phyloP scores from a whole-genome alignment of 2,888 invertebrate genomes.

The Drosophila greeni region DNA sequence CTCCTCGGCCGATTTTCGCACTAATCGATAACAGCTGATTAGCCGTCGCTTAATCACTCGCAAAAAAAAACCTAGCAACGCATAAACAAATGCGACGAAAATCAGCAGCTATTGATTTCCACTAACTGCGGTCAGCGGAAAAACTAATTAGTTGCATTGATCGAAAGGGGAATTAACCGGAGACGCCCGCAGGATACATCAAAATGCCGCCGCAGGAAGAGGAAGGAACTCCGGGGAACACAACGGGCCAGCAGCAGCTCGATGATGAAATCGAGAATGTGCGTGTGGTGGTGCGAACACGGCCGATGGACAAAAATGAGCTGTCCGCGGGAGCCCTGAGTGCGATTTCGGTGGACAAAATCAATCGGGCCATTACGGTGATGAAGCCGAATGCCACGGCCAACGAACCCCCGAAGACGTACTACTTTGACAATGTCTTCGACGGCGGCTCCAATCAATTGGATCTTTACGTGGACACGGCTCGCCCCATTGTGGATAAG shows the following conservation, averaged over 20 bases:
- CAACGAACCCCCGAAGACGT: conserved; percentile 90
- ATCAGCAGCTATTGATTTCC: conserved; percentile 34
- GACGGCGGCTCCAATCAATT: conserved; percentile 88
- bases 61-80: conserved; percentile 40
- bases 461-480: conserved; percentile 97
- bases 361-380: conserved; percentile 88
- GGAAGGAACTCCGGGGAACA: conserved; percentile 26
- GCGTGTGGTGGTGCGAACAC: conserved; percentile 94
- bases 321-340: conserved; percentile 84
- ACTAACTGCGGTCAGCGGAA: conserved; percentile 18
- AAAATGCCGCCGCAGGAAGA: conserved; percentile 71
- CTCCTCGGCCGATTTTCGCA: conserved; percentile 1
- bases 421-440: conserved; percentile 97
- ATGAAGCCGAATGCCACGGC: conserved; percentile 85
- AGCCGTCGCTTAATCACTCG: conserved; percentile 22
- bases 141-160: conserved; percentile 11
- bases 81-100: conserved; percentile 64
- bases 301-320: conserved; percentile 95
- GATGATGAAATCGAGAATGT: conserved; percentile 92
- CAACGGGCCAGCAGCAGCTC: conserved; percentile 82
- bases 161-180: conserved; percentile 4
- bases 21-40: conserved; percentile 23
- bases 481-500: conserved; percentile 97
- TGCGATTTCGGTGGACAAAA: conserved; percentile 87
- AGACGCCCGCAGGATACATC: neutral